phyloP scores from a whole-genome alignment of 2,113 vertebrate species.

The Ranitomeya imitator region DNA sequence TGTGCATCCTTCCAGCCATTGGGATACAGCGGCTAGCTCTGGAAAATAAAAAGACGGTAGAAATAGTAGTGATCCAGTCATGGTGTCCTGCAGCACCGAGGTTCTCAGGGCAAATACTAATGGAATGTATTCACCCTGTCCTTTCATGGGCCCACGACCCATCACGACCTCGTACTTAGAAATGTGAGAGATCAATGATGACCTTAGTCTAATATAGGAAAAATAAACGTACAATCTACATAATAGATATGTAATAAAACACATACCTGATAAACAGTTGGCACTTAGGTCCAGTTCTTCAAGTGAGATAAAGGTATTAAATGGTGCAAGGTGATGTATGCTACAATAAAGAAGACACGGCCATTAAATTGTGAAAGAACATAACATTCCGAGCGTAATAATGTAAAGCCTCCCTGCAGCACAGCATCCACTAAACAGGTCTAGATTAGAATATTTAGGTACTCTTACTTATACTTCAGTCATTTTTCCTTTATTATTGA shows the following conservation, averaged over 20 bases:
- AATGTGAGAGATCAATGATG: too few species aligned
- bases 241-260: not conserved
- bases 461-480: too few species aligned
- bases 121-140: too few species aligned
- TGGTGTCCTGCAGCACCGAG: not conserved
- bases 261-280: slow-evolving; percentile 90
- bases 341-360: slow-evolving; percentile 69
- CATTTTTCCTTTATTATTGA: too few species aligned
- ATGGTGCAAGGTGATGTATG: slow-evolving; percentile 78
- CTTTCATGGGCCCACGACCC: too few species aligned
- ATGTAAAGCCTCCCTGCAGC: not conserved
- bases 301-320: slow-evolving; percentile 82
- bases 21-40: slow-evolving; percentile 77
- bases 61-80: not conserved
- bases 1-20: slow-evolving; percentile 74
- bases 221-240: not conserved
- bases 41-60: not conserved
- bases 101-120: not conserved
- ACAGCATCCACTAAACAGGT: too few species aligned
- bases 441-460: too few species aligned
- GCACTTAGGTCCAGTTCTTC: slow-evolving; percentile 80
- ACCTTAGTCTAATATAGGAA: too few species aligned
- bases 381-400: not conserved
- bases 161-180: too few species aligned
- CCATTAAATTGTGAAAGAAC: not conserved